phyloP scores from a whole-genome alignment of 2,797 vertebrate species.

The Ficedula albicollis region DNA sequence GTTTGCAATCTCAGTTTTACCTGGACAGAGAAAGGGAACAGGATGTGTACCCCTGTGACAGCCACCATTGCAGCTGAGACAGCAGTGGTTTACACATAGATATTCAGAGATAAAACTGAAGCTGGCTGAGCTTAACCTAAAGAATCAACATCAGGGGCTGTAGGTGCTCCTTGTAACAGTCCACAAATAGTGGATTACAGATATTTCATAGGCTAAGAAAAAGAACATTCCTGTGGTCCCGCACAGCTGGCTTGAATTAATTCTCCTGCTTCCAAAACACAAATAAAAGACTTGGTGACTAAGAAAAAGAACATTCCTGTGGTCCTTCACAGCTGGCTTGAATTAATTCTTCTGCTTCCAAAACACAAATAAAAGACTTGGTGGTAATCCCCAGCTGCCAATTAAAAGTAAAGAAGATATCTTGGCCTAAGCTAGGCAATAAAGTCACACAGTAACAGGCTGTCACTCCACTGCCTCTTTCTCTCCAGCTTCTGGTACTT shows the following conservation, averaged over 20 bases:
- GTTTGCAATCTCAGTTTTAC: background rate
- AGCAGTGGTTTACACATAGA: background rate
- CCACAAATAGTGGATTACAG: background rate
- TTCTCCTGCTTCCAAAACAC: background rate
- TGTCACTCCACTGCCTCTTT: background rate
- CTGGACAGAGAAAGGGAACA: background rate
- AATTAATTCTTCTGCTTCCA: background rate
- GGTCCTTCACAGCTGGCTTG: background rate
- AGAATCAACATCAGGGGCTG: background rate
- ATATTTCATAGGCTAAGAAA: background rate
- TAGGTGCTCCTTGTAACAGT: background rate
- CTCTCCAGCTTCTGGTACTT: background rate
- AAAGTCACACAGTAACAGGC: fast-evolving
- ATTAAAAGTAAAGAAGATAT: background rate
- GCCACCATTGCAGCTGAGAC: background rate
- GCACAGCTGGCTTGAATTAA: background rate
- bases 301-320: background rate
- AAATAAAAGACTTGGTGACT: background rate
- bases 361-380: background rate
- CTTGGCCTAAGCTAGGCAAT: background rate
- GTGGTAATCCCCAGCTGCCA: background rate
- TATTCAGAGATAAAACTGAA: background rate
- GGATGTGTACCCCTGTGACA: background rate
- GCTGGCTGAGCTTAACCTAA: background rate
- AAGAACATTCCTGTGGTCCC: background rate